Base-by-base conservation (phyloP, 2,888 invertebrate species). In the Listrodromus nycthemerus region DNA sequence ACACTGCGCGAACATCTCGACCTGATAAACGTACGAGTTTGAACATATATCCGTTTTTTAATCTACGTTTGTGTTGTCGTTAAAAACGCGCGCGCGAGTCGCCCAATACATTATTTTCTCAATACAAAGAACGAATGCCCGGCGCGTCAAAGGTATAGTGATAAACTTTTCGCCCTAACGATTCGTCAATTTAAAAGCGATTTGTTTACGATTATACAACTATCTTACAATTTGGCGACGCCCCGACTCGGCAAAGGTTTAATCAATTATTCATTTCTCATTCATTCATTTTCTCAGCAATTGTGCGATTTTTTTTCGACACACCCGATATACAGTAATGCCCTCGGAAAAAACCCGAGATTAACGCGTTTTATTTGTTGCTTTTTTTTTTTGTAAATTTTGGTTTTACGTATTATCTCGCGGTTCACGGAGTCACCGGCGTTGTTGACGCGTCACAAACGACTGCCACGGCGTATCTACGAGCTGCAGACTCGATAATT, bases 141-240 rank as follows among this genome's bases (percentile, higher is more conserved):
- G 37, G 55, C 63, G 75, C 52, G 66, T 61, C 73, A 70, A 52
- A 58, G 79, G 70, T 92, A 88, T 69, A 92, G 88, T 79, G 92
- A 93, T 21, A 94, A 85, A 8, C 55, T 55, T 24, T 24, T 55
- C 21, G 21, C 55, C 93, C 89, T 2, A 93, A 90, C 1, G 93
- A 93, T 0, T 94, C 91, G 33, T 93, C 91, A 10, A 89, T 88
- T n/a, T 94, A 90, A 0, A 93, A 88, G 61, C 94, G 92, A 24
- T 76, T 67, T 52, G 63, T 89, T 94, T 94, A 94, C 88, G 94
- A 94, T 82, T 94, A 85, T 85, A 86, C 84, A 87, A 84, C 83
- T 89, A 89, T 88, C 83, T 88, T 88, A 89, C 88, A 89, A 87
- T 78, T 88, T 86, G 86, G 83, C 85, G 75, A 81, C 83, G 76